Evolutionary conservation across 2,888 invertebrate species (phyloP), one percentile per base, ranked within the genome.

Genomic region (Zygogramma bicolorata): DNA sequence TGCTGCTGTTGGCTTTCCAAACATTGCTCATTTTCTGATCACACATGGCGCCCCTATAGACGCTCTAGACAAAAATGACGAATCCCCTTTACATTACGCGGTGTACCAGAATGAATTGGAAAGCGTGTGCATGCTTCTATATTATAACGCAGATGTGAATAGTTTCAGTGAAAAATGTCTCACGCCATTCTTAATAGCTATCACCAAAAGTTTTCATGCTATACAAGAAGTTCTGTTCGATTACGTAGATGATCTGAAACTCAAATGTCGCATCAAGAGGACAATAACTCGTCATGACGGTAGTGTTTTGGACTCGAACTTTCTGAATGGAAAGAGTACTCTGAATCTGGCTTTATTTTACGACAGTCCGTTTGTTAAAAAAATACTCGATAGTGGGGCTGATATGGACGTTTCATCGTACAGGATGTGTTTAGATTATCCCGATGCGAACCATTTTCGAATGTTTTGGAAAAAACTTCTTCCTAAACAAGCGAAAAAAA

Each of bases 41-140:
- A 57, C 77, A 60, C 76, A 76, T 46, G 82, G 81, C 7, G 84
- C 84, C 10, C 65, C 82, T 58, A 42, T 82, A 7, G 75, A 84
- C 70, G 78, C 78, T 18, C 38, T 57, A 59, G 81, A 82, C 75
- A 76, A 72, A 53, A 71, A 71, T 53, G 74, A 72, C 10, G 79
- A 79, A n/a, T 81, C 82, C 4, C 81, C 82, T 3, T 71, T 85
- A 22, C 81, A 82, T 73, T 75, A 79, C 60, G 82, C 82, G 13
- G 73, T 80, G 22, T 57, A 27, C 31, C 65, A 70, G 10, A 66
- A 65, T n/a, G 77, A 71, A 61, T 38, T 80, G 7, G 81, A 83
- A 71, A 71, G 76, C 15, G 77, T 83, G 20, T 81, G 80, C 67
- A 79, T 83, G 81, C 67, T 84, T 27, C 72, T 84, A 5, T 83